These are phyloP conservation scores for Tanypteryx hageni DNA, from an alignment of 2,888 invertebrate genomes.

Conservation along the genomic window DNA sequence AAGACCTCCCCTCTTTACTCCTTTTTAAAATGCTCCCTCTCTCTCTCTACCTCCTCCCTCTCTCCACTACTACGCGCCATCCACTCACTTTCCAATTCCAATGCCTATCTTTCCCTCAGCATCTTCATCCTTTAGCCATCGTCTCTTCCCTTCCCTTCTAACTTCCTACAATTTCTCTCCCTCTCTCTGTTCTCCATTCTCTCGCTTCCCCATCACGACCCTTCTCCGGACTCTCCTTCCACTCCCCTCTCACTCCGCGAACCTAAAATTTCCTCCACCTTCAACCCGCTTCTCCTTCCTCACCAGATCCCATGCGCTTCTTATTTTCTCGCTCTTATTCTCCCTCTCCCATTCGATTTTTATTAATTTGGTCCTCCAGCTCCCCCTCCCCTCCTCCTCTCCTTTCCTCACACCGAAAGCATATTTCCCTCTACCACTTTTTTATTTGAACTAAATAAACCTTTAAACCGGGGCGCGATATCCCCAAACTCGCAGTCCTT, in stretches of 20 bases:
- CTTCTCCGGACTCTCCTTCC: not conserved
- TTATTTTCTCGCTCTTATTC: not conserved
- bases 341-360: not conserved
- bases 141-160: not conserved
- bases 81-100: constrained; percentile 45
- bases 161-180: not conserved
- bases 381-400: not conserved
- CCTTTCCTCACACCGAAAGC: not conserved
- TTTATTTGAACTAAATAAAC: too few relatives aligned
- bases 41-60: not conserved
- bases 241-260: not conserved
- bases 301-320: not conserved
- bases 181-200: not conserved
- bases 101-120: constrained; percentile 48
- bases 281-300: not conserved
- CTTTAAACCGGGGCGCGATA: too few relatives aligned
- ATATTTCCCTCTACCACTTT: not conserved
- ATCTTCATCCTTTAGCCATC: constrained; percentile 39
- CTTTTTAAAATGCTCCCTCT: not conserved
- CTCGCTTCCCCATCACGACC: not conserved
- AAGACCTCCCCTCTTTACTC: too few relatives aligned
- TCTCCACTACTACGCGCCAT: not conserved
- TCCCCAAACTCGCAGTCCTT: too few relatives aligned
- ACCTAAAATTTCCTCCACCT: not conserved
- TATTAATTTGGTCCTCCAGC: not conserved